Percentiles rank a stretch among this genome's conserved stretches.
These are phyloP conservation scores for Chunga burmeisteri DNA, from an alignment of 2,113 vertebrate genomes.

Conservation along the genomic window DNA sequence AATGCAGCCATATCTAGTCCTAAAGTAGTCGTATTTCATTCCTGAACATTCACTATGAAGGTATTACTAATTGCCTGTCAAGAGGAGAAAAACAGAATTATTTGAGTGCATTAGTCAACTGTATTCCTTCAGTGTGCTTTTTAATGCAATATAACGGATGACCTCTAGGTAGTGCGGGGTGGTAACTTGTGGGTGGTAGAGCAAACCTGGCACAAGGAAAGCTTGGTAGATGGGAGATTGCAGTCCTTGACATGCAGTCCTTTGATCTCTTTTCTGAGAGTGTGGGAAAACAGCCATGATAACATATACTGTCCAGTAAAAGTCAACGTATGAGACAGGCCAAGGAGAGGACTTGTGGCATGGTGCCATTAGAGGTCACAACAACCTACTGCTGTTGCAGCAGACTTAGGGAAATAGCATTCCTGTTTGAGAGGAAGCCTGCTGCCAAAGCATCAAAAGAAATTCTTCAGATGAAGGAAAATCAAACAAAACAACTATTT, in stretches of 20 bases:
- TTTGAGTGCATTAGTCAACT: not conserved
- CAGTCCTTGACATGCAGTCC: not conserved
- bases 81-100: not conserved
- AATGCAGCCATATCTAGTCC: not conserved
- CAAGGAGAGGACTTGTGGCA: conserved; percentile 21
- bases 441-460: not conserved
- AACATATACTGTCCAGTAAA: not conserved
- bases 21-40: not conserved
- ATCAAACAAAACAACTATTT: not conserved
- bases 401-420: not conserved
- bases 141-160: not conserved
- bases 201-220: conserved; percentile 13
- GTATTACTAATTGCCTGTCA: not conserved
- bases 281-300: not conserved
- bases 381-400: not conserved
- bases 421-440: not conserved
- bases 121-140: not conserved
- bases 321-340: not conserved
- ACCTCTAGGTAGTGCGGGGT: not conserved
- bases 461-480: conserved; percentile 4
- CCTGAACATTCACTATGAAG: not conserved
- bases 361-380: conserved; percentile 43
- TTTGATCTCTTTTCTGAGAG: conserved; percentile 24
- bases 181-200: not conserved
- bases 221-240: not conserved